Percentiles rank a stretch among this genome's conserved stretches.
Evolutionary conservation across 2,888 invertebrate species (phyloP).

Genomic region (Dichetophora obliterata): DNA sequence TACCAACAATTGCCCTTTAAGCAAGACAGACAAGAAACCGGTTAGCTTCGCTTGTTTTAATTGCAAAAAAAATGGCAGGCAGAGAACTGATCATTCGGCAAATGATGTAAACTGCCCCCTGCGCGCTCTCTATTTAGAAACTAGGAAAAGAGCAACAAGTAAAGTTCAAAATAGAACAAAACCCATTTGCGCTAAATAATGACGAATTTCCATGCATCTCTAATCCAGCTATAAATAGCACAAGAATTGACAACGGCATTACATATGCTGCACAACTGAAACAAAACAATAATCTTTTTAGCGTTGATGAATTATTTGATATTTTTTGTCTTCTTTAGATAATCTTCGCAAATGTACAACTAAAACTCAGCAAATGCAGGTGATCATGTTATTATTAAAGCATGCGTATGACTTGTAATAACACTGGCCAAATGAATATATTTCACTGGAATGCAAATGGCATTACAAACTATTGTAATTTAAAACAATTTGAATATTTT

Average conservation of each 20-base stretch:
- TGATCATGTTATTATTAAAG: slow-evolving; percentile 2
- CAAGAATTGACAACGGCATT: slow-evolving; percentile 1
- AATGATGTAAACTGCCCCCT: not conserved
- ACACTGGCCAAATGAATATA: slow-evolving; percentile 11
- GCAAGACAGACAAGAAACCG: slow-evolving; percentile 15
- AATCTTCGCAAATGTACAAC: slow-evolving; percentile 15
- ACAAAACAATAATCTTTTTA: not conserved
- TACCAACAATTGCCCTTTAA: slow-evolving; percentile 20
- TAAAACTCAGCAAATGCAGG: slow-evolving; percentile 28
- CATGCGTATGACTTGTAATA: not conserved
- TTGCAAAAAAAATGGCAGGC: too few relatives aligned
- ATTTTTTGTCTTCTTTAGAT: slow-evolving; percentile 1
- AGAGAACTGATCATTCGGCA: not conserved
- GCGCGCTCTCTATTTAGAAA: not conserved
- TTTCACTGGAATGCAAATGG: slow-evolving; percentile 36
- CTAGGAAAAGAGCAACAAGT: not conserved
- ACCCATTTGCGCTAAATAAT: not conserved
- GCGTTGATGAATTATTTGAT: slow-evolving; percentile 1
- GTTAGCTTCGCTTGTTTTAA: too few relatives aligned
- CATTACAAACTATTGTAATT: slow-evolving; percentile 14
- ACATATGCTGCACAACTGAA: not conserved
- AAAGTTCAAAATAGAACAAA: not conserved
- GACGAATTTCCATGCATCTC: not conserved
- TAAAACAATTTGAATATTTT: slow-evolving; percentile 23
- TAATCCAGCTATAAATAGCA: not conserved